Conservation (phyloP, 2,113 vertebrate genomes). For the Myotis yumanensis region DNA sequence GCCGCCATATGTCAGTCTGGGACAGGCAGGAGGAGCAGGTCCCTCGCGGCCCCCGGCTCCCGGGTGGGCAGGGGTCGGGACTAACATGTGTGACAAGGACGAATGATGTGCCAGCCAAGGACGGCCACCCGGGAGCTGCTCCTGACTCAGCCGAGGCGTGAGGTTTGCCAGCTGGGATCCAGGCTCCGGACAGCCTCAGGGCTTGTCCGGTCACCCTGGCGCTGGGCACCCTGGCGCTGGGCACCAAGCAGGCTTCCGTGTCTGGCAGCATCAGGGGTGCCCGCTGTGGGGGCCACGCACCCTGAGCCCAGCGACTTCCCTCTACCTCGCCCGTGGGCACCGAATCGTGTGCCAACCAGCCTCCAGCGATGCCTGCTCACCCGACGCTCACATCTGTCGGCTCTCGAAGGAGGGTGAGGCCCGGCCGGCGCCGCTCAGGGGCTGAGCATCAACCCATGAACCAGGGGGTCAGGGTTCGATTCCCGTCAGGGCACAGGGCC, state of each 20-base stretch:
- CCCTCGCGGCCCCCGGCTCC: not conserved
- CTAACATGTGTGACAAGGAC: not conserved
- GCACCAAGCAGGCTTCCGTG: not conserved
- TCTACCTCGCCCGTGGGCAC: not conserved
- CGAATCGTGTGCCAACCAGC: rapidly evolving
- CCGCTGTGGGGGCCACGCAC: not conserved
- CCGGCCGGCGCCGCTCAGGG: too few relatives aligned
- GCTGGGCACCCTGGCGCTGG: not conserved
- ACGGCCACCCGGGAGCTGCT: not conserved
- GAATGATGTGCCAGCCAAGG: not conserved
- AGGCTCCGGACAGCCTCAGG: not conserved
- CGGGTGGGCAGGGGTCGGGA: not conserved
- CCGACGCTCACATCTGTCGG: not conserved
- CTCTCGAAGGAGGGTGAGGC: not conserved
- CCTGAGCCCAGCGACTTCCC: rapidly evolving
- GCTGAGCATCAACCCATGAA: too few relatives aligned
- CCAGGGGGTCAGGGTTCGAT: too few relatives aligned
- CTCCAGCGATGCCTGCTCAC: not conserved
- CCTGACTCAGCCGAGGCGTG: not conserved
- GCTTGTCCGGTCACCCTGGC: not conserved
- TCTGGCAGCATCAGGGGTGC: not conserved
- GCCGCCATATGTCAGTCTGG: not conserved
- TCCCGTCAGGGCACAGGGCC: too few relatives aligned
- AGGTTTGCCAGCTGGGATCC: not conserved
- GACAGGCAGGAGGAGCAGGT: rapidly evolving